Conservation (phyloP, 2,113 vertebrate genomes). For the Hemiscyllium ocellatum region DNA sequence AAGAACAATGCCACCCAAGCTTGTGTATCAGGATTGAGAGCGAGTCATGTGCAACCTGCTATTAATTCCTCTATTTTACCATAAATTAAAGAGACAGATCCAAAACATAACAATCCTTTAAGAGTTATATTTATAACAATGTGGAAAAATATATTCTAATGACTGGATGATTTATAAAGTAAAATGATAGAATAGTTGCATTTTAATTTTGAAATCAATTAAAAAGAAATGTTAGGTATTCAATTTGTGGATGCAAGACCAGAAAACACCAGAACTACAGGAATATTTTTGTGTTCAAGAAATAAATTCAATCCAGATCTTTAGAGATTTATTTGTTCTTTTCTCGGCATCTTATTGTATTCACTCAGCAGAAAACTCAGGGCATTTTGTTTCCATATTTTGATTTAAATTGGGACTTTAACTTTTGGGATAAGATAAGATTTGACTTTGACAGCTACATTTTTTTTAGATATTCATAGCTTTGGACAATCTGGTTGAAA, state of each 20-base stretch:
- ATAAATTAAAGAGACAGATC: background rate
- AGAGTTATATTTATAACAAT: background rate
- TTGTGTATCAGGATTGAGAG: background rate
- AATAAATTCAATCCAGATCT: background rate
- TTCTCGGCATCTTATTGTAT: background rate
- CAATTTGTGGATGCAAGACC: background rate
- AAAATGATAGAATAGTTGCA: background rate
- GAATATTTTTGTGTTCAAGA: background rate
- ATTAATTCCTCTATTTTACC: background rate
- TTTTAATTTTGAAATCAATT: background rate
- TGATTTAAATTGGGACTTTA: background rate
- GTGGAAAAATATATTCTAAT: background rate
- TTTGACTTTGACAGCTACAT: background rate
- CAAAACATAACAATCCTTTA: too few relatives aligned
- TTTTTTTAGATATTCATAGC: conserved; percentile 24
- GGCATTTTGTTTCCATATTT: background rate
- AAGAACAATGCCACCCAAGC: background rate
- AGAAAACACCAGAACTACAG: background rate
- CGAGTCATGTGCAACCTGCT: background rate
- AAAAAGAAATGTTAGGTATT: background rate
- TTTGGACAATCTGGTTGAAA: conserved; percentile 3
- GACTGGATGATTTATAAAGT: background rate
- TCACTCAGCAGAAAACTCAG: background rate
- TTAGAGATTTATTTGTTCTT: background rate
- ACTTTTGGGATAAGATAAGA: background rate